Evolutionary conservation across 2,113 vertebrate species (phyloP), one percentile per base, ranked within the genome.

Genomic region (Polypterus senegalus): DNA sequence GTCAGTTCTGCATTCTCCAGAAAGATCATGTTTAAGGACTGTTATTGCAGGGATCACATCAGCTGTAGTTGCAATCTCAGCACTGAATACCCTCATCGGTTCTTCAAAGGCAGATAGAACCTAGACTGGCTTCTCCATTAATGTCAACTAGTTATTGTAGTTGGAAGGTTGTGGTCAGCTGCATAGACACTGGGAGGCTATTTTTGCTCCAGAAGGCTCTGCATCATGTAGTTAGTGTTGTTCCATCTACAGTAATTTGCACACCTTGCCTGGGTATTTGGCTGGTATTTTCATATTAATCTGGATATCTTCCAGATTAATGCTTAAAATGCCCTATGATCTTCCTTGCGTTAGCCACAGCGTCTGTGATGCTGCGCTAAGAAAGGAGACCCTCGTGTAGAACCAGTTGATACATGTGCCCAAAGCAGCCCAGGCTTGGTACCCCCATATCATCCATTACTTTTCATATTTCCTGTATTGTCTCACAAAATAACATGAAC

Each of bases 241-340:
- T 63, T 57, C 60, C 61, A 65, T 44, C 45, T 27, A 27, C 27
- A 27, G 27, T 27, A 9, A n/a, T 63, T 3, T 2, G 44, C 9
- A 67, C 45, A 9, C 61, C 58, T 60, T 67, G 65, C 48, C 61
- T 10, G 61, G 46, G 9, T n/a, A 11, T 46, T 67, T 67, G 46
- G 44, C 5, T 7, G 62, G 58, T 54, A 61, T 54, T 49, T 48
- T 46, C n/a, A 66, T 9, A 9, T 63, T 52, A 3, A n/a, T 10
- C 9, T 67, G 52, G 7, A 67, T 56, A 54, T 58, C 57, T 46
- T 63, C 11, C 8, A 63, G 52, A 58, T 59, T 59, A 68, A 46
- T 68, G 63, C 48, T 65, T 64, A 49, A 67, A 67, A 46, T 64
- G 66, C 9, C 51, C 61, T 51, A 63, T 47, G 49, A 60, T 67